Base-by-base conservation (phyloP, 2,888 invertebrate species). In the Antheraea yamamai region DNA sequence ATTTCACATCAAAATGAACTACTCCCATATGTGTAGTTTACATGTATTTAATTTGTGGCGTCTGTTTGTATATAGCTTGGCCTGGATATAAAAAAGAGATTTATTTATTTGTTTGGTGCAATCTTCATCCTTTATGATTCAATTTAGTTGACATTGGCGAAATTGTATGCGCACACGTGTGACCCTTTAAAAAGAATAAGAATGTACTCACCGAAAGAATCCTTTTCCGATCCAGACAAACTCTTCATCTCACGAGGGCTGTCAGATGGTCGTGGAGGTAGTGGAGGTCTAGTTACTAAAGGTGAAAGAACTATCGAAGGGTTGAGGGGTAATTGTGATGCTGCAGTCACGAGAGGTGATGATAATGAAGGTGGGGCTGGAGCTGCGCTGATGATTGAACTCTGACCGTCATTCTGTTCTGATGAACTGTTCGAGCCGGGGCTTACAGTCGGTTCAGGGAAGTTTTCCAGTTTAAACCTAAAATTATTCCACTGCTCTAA, bases 341-440 rank as follows among this genome's bases (percentile, higher is more conserved):
- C 52, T 20, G 52, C 74, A 23, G 72, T 47, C 4, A 66, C 85
- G 80, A 35, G 83, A 77, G 75, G 87, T 79, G 76, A 87, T 26
- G 51, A 88, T 81, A 78, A 76, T 1, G 78, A 78, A 4, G 83
- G 79, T 2, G 82, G 82, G 0, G 79, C 76, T 0, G 89, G 89
- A 0, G 89, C 81, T 0, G 92, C 92, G 52, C 92, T 92, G 76
- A 94, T 91, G 70, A 95, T 94, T 10, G 94, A 94, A 73, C 92
- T 93, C 77, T 93, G 94, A 7, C 88, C 92, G 20, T 95, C 95
- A 78, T 93, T 94, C 73, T 90, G 92, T 79, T 95, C 95, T 0
- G 95, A 95, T 0, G 95, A 95, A 76, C 95, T 95, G 79, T 95
- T 95, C 0, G 95, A 95, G 0, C 95, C 93, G 0, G 95, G 95